Conservation (phyloP, 1,140 invertebrate species). For the Apis laboriosa region DNA sequence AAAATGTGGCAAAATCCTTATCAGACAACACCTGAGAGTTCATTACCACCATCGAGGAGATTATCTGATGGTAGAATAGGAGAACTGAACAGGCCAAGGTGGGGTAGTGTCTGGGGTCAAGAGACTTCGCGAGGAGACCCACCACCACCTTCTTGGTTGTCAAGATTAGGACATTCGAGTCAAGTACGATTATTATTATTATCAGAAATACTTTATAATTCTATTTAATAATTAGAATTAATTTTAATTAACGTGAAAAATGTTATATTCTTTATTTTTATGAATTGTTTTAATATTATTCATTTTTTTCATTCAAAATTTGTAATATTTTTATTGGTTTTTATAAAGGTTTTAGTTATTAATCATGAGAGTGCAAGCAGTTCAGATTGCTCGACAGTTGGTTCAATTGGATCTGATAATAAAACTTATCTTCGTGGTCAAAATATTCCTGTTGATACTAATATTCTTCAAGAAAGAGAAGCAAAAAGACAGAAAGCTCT, state of each 20-base stretch:
- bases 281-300: background rate
- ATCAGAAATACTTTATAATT: background rate
- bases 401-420: slow-evolving; percentile 73
- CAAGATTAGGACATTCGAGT: slow-evolving; percentile 73
- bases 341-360: slow-evolving; percentile 75
- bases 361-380: slow-evolving; percentile 77
- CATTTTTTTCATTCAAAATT: background rate
- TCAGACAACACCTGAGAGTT: slow-evolving; percentile 68
- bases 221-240: background rate
- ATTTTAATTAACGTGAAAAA: background rate
- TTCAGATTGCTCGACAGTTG: slow-evolving; percentile 74
- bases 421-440: slow-evolving; percentile 86
- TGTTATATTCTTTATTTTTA: background rate
- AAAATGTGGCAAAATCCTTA: slow-evolving; percentile 76
- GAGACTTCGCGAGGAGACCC: slow-evolving; percentile 74
- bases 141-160: slow-evolving; percentile 84
- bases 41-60: slow-evolving; percentile 71
- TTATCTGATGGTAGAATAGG: slow-evolving; percentile 73
- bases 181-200: slow-evolving; percentile 72
- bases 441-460: slow-evolving; percentile 86
- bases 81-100: slow-evolving; percentile 85
- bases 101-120: slow-evolving; percentile 87
- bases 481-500: slow-evolving; percentile 85
- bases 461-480: slow-evolving; percentile 86
- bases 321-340: background rate